Evolutionary conservation across 1,140 invertebrate species (phyloP).

Genomic region (Delia radicum): DNA sequence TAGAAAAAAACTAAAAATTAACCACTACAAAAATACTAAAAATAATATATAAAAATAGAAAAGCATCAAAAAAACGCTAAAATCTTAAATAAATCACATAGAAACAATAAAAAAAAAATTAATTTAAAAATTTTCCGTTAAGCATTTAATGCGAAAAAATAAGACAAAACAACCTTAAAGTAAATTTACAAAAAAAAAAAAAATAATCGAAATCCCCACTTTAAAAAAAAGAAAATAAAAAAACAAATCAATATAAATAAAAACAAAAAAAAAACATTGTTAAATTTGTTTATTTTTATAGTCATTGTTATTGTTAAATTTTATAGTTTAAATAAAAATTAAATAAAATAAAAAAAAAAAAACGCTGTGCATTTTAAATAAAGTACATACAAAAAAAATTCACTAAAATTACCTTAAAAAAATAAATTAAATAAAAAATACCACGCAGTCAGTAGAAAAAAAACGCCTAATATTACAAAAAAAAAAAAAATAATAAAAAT

Average conservation of each 20-base stretch:
- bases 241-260: not conserved
- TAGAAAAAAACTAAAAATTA: too few relatives aligned
- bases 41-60: not conserved
- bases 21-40: not conserved
- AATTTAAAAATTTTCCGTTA: constrained; percentile 21
- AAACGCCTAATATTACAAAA: not conserved
- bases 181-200: not conserved
- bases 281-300: constrained; percentile 17
- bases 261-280: not conserved
- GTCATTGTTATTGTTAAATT: constrained; percentile 24
- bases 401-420: constrained; percentile 7
- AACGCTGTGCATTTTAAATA: constrained; percentile 55
- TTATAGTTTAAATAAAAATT: not conserved
- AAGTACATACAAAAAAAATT: constrained; percentile 33
- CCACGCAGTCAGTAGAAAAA: constrained; percentile 28
- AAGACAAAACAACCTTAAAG: not conserved
- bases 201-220: not conserved
- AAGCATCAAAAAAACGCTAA: not conserved
- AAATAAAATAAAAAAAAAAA: constrained; percentile 36
- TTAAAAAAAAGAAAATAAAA: not conserved
- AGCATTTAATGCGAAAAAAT: constrained; percentile 19
- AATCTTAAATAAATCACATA: not conserved
- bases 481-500: constrained; percentile 28
- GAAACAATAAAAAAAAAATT: not conserved
- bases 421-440: constrained; percentile 15